Percentiles rank a stretch among this genome's conserved stretches.
Evolutionary conservation across 2,888 invertebrate genomes (phyloP).

Genomic region (Polylopha cassiicola): DNA sequence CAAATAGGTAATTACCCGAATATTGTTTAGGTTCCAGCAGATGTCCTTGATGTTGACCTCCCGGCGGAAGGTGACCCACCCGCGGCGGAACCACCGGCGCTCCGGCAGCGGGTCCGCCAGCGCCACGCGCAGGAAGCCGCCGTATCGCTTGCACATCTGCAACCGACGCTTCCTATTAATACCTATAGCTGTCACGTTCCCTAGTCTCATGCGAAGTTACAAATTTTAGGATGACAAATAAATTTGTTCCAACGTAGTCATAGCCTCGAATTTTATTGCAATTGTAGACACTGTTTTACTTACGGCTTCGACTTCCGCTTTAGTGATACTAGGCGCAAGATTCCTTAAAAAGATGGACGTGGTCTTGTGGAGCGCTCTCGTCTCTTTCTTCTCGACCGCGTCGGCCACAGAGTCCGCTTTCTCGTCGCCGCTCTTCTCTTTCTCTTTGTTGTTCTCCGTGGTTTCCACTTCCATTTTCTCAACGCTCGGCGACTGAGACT

Average conservation of each 20-base stretch:
- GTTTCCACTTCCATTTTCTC: slow-evolving; percentile 43
- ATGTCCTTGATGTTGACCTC: slow-evolving; percentile 99
- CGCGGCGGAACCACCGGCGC: slow-evolving; percentile 95
- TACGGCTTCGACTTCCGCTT: slow-evolving; percentile 96
- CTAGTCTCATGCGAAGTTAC: too few relatives aligned
- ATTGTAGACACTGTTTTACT: slow-evolving; percentile 41
- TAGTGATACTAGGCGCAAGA: slow-evolving; percentile 96
- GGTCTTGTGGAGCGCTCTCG: slow-evolving; percentile 92
- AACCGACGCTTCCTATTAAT: too few relatives aligned
- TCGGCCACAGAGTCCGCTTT: slow-evolving; percentile 74
- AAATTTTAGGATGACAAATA: too few relatives aligned
- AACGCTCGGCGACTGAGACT: slow-evolving; percentile 51
- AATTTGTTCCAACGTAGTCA: too few relatives aligned
- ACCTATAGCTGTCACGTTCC: too few relatives aligned
- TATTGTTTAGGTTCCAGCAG: slow-evolving; percentile 98
- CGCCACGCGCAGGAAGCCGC: slow-evolving; percentile 96
- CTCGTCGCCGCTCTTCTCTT: slow-evolving; percentile 56
- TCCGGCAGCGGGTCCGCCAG: slow-evolving; percentile 98
- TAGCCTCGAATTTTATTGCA: not conserved
- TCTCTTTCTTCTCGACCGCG: slow-evolving; percentile 65
- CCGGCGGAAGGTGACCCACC: slow-evolving; percentile 98
- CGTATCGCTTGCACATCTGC: slow-evolving; percentile 91
- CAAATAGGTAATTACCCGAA: too few relatives aligned
- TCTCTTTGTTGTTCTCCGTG: slow-evolving; percentile 46
- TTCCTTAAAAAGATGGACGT: slow-evolving; percentile 98